Evolutionary conservation across 1,140 invertebrate species (phyloP).

Genomic region (Dendroctonus valens): DNA sequence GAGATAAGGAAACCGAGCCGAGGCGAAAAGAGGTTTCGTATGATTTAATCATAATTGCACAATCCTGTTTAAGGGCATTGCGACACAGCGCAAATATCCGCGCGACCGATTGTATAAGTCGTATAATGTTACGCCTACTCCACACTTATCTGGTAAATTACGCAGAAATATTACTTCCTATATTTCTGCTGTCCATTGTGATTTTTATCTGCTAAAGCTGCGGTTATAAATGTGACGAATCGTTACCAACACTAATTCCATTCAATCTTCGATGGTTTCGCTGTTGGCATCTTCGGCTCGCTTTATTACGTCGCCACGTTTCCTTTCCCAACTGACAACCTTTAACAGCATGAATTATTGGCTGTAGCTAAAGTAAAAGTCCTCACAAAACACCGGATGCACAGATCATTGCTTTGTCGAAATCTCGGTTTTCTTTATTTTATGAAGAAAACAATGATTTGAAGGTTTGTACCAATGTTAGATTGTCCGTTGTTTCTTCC

Average conservation of each 20-base stretch:
- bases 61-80: slow-evolving; percentile 3
- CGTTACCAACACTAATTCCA: no score
- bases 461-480: no score
- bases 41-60: background rate
- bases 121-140: slow-evolving; percentile 13
- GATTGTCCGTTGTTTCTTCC: no score
- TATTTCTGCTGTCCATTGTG: slow-evolving; percentile 1
- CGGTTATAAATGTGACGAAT: no score
- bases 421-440: slow-evolving; percentile 19
- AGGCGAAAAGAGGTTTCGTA: no score
- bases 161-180: slow-evolving; percentile 16
- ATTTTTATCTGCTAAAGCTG: background rate
- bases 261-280: no score
- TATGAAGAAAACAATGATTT: slow-evolving; percentile 7
- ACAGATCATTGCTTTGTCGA: slow-evolving; percentile 18
- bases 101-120: slow-evolving; percentile 5
- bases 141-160: slow-evolving; percentile 18
- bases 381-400: slow-evolving; percentile 18
- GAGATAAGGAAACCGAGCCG: no score
- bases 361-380: slow-evolving; percentile 4
- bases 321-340: no score
- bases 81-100: slow-evolving; percentile 1
- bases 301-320: no score
- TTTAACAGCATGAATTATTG: no score
- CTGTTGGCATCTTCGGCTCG: no score